Percentiles rank a stretch among this genome's conserved stretches.
Evolutionary conservation across 1,140 invertebrate species (phyloP).

Genomic region (Pollicipes pollicipes): DNA sequence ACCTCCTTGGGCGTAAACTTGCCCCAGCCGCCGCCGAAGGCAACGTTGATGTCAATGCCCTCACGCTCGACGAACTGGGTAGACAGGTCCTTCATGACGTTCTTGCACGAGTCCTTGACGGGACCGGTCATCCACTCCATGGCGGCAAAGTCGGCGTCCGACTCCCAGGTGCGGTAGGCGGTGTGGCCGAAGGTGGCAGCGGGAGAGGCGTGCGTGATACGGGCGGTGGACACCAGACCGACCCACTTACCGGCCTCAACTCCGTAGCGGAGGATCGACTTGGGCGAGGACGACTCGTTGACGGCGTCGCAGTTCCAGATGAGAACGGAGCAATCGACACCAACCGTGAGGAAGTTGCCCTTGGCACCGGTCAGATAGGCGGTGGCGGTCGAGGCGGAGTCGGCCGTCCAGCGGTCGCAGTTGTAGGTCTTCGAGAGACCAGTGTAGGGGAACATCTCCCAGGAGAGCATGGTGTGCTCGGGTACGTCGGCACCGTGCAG

Average conservation of each 20-base stretch:
- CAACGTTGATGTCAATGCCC: conserved; percentile 23
- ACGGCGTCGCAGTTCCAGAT: conserved; percentile 17
- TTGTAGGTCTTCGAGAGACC: conserved; percentile 19
- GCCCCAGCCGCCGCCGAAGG: conserved; percentile 48
- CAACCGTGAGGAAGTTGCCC: conserved; percentile 16
- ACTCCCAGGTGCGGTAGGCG: conserved; percentile 13
- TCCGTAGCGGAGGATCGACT: conserved; percentile 5
- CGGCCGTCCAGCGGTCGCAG: conserved; percentile 17
- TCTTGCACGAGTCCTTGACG: conserved; percentile 6
- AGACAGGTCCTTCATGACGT: conserved; percentile 3
- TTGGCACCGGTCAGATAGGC: conserved; percentile 18
- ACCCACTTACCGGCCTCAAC: conserved; percentile 27
- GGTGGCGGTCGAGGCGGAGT: conserved; percentile 18
- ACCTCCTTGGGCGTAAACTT: conserved; percentile 46
- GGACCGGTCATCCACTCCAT: neutral
- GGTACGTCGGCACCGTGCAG: conserved; percentile 15
- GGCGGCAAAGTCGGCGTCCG: neutral
- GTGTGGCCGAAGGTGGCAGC: conserved; percentile 25
- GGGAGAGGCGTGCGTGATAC: conserved; percentile 33
- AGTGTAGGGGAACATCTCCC: conserved; percentile 17
- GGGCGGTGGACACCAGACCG: conserved; percentile 32
- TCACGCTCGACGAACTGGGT: conserved; percentile 4
- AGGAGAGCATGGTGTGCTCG: conserved; percentile 16
- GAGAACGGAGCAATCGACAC: conserved; percentile 16
- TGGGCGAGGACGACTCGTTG: conserved; percentile 8